A percentile compares a stretch with the other conserved stretches of the same genome.
Conservation (phyloP, 2,113 vertebrate genomes). For the Takifugu flavidus region DNA sequence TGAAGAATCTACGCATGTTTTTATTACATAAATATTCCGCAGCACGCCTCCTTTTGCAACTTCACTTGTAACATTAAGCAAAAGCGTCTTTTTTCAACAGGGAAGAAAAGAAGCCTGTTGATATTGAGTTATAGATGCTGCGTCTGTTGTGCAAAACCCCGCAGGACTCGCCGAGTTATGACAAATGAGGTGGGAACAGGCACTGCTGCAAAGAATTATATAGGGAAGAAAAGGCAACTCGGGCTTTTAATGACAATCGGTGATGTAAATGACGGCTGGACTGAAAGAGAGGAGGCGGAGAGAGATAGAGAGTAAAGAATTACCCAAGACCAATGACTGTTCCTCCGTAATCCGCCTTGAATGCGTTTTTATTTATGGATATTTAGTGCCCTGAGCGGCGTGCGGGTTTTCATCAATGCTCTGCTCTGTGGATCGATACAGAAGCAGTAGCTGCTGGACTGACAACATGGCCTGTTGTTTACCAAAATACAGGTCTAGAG, state of each 20-base stretch:
- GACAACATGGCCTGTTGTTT: constrained; percentile 46
- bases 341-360: constrained; percentile 40
- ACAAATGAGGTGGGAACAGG: constrained; percentile 47
- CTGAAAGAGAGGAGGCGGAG: background rate
- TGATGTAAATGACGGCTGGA: constrained; percentile 23
- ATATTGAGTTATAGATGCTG: constrained; percentile 25
- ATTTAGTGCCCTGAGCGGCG: constrained; percentile 40
- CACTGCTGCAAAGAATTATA: constrained; percentile 27
- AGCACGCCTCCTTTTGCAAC: background rate
- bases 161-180: constrained; percentile 35
- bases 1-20: no score
- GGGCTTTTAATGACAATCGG: constrained; percentile 33
- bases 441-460: constrained; percentile 39
- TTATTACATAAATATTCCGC: background rate
- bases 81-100: constrained; percentile 4
- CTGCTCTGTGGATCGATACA: constrained; percentile 43
- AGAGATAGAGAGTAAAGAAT: constrained; percentile 23
- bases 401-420: constrained; percentile 10
- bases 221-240: constrained; percentile 18
- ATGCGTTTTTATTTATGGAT: constrained; percentile 29
- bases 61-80: background rate
- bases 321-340: constrained; percentile 36
- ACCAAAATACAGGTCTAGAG: constrained; percentile 20
- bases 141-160: constrained; percentile 32
- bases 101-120: constrained; percentile 29